These are phyloP conservation scores for Arremon brunneinucha DNA, from an alignment of 2,797 vertebrate genomes.

Conservation along the genomic window DNA sequence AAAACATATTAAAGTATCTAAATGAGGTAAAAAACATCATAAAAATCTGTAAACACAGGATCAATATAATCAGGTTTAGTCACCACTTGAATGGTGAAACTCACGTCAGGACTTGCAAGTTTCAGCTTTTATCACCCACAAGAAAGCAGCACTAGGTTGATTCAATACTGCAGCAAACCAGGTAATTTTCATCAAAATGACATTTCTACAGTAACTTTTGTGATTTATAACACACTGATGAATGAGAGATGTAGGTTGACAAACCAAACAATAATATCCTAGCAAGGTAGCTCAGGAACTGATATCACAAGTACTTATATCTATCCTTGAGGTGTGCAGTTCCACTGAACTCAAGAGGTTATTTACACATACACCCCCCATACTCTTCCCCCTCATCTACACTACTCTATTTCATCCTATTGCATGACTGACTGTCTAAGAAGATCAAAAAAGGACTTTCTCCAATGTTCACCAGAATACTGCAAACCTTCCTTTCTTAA, in stretches of 20 bases:
- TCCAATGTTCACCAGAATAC: not conserved
- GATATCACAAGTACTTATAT: not conserved
- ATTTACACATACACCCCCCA: not conserved
- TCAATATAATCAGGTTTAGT: not conserved
- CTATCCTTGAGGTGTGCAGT: not conserved
- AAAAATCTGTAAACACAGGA: not conserved
- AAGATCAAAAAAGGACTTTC: not conserved
- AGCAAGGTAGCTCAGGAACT: not conserved
- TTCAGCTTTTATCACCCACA: not conserved
- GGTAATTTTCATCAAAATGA: not conserved
- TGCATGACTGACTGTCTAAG: not conserved
- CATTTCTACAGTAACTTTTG: not conserved
- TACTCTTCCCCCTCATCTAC: not conserved
- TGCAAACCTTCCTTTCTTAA: not conserved
- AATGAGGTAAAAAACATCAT: not conserved
- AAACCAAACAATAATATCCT: not conserved
- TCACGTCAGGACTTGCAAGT: rapidly evolving
- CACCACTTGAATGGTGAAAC: not conserved
- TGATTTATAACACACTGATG: not conserved
- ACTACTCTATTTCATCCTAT: not conserved
- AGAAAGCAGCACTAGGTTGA: not conserved
- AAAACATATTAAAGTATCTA: not conserved
- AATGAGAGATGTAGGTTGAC: not conserved
- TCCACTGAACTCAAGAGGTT: not conserved
- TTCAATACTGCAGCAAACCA: not conserved